phyloP scores from a whole-genome alignment of 1,140 invertebrate genomes.

The Mylabris phalerata region DNA sequence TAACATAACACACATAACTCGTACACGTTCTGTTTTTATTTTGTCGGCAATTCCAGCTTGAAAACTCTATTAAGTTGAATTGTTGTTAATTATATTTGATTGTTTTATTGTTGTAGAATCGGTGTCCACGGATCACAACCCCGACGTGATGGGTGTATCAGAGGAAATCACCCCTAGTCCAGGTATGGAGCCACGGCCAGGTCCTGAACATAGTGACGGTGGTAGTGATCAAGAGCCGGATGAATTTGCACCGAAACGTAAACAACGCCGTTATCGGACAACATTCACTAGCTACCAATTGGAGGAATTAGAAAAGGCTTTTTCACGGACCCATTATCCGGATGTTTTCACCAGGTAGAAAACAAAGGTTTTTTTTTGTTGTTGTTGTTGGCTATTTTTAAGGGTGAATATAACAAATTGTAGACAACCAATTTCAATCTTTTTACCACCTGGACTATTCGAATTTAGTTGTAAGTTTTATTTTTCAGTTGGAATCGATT shows the following conservation, averaged over 20 bases:
- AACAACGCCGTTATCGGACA: constrained; percentile 85
- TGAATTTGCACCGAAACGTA: constrained; percentile 80
- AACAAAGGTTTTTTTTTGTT: background rate
- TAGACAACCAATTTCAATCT: too few relatives aligned
- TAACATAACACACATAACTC: constrained; percentile 6
- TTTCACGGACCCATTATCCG: constrained; percentile 94
- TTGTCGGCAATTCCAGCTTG: too few relatives aligned
- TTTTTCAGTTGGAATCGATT: background rate
- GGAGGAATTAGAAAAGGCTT: constrained; percentile 95
- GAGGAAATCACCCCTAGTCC: constrained; percentile 38
- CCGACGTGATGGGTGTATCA: constrained; percentile 39
- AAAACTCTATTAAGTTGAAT: too few relatives aligned
- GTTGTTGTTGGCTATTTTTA: too few relatives aligned
- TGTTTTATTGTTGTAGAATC: constrained; percentile 33
- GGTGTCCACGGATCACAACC: constrained; percentile 32
- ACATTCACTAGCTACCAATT: constrained; percentile 94
- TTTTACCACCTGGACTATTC: too few relatives aligned
- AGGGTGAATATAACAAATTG: too few relatives aligned
- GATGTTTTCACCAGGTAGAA: constrained; percentile 94
- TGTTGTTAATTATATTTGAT: too few relatives aligned
- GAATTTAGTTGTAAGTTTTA: too few relatives aligned
- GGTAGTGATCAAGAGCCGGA: constrained; percentile 72
- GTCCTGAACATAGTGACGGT: constrained; percentile 37
- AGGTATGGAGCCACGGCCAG: constrained; percentile 33
- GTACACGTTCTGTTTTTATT: too few relatives aligned